These are phyloP conservation scores for Phaonia tiefii DNA, from an alignment of 2,888 invertebrate genomes.

Conservation along the genomic window DNA sequence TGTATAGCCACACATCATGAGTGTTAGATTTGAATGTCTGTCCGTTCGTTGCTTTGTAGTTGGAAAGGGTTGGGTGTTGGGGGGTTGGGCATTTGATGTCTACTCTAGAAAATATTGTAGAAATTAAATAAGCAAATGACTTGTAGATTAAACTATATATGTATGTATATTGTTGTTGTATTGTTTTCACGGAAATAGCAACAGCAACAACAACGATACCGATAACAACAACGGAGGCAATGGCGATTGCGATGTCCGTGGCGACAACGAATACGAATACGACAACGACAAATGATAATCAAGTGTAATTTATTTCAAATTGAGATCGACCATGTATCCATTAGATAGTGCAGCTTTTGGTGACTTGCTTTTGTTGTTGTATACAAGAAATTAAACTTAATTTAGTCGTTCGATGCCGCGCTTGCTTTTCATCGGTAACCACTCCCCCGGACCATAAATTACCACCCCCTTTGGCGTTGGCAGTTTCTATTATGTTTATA, in stretches of 20 bases:
- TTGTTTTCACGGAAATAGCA: conserved; percentile 67
- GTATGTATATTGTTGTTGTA: conserved; percentile 52
- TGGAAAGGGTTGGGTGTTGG: not conserved
- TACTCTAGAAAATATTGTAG: conserved; percentile 65
- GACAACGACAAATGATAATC: conserved; percentile 73
- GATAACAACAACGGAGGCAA: conserved; percentile 63
- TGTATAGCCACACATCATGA: not conserved
- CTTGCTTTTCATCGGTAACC: conserved; percentile 34
- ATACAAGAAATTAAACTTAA: conserved; percentile 66
- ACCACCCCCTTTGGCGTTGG: conserved; percentile 52
- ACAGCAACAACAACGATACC: conserved; percentile 69
- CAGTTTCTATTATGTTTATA: conserved; percentile 13
- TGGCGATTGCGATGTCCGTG: conserved; percentile 49
- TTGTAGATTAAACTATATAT: conserved; percentile 75
- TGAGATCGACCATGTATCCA: conserved; percentile 71
- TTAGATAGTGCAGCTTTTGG: conserved; percentile 55
- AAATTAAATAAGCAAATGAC: conserved; percentile 79
- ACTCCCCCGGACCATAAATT: conserved; percentile 16
- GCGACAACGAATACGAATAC: conserved; percentile 68
- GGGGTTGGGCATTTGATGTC: conserved; percentile 16
- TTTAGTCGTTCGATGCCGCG: not conserved
- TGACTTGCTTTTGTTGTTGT: conserved; percentile 28
- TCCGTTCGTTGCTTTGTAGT: not conserved
- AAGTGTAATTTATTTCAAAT: conserved; percentile 79
- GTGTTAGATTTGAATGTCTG: not conserved